These are phyloP conservation scores for Chiroxiphia lanceolata DNA, from an alignment of 2,797 vertebrate species.

Conservation along the genomic window DNA sequence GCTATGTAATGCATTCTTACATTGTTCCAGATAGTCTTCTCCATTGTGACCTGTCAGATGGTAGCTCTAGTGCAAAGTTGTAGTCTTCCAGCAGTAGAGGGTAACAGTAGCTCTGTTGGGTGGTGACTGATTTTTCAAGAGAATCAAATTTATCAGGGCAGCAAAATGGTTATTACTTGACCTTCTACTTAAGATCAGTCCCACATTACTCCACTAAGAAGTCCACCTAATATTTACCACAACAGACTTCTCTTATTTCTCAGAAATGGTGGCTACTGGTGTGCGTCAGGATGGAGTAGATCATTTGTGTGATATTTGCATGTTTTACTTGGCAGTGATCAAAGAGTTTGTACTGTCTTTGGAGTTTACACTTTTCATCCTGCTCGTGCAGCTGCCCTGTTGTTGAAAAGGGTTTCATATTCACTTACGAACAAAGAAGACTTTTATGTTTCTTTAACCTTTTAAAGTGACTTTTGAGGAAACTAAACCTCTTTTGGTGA, in stretches of 20 bases:
- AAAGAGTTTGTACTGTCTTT: neutral
- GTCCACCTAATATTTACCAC: neutral
- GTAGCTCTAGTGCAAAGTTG: neutral
- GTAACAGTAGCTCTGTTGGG: neutral
- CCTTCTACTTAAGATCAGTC: neutral
- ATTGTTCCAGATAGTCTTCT: neutral
- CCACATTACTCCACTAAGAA: neutral
- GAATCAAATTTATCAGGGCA: neutral
- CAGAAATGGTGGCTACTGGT: neutral
- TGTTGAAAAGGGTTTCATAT: neutral
- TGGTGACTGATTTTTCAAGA: neutral
- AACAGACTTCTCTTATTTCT: neutral
- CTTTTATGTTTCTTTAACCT: neutral
- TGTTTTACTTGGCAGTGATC: neutral
- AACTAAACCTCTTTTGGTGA: neutral
- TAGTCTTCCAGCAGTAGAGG: neutral
- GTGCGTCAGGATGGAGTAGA: neutral
- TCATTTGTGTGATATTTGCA: neutral
- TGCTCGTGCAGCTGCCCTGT: neutral
- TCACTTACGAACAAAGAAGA: neutral
- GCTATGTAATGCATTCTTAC: accelerated
- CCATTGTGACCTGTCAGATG: neutral
- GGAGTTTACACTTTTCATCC: neutral
- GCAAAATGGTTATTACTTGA: neutral
- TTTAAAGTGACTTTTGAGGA: neutral